Percentiles rank a stretch among this genome's conserved stretches.
Conservation (phyloP, 1,140 invertebrate species). For the Drosophila persimilis region DNA sequence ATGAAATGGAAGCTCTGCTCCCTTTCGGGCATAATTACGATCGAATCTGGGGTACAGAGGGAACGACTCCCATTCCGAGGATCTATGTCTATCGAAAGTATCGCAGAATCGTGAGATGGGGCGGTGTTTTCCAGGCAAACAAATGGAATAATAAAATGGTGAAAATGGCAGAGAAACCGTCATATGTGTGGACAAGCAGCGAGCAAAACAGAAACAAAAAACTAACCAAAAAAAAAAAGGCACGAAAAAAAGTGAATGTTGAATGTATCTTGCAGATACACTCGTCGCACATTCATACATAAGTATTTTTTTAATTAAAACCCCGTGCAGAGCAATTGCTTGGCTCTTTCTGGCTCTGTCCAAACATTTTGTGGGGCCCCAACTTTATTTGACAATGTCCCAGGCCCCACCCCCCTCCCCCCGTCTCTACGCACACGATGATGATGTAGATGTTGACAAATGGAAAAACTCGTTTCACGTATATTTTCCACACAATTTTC, state of each 20-base stretch:
- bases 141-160: too few species aligned
- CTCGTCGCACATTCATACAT: conserved; percentile 30
- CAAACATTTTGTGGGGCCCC: conserved; percentile 36
- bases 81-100: too few species aligned
- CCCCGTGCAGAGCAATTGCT: too few species aligned
- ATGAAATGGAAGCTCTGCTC: too few species aligned
- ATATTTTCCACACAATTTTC: conserved; percentile 67
- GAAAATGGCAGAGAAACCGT: too few species aligned
- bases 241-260: conserved; percentile 50
- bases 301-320: background rate
- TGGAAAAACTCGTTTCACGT: conserved; percentile 71
- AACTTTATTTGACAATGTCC: conserved; percentile 10
- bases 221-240: conserved; percentile 15
- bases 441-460: conserved; percentile 21
- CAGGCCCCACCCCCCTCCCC: background rate
- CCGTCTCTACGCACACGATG: background rate
- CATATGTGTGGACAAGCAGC: too few species aligned
- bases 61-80: too few species aligned
- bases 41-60: too few species aligned
- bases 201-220: conserved; percentile 6
- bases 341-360: conserved; percentile 19
- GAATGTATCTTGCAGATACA: conserved; percentile 41
- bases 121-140: too few species aligned
- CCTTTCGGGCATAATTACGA: too few species aligned
- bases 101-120: too few species aligned